Evolutionary conservation across 2,888 invertebrate species (phyloP), one percentile per base, ranked within the genome.

Genomic region (Callyntrura guangdongensis): DNA sequence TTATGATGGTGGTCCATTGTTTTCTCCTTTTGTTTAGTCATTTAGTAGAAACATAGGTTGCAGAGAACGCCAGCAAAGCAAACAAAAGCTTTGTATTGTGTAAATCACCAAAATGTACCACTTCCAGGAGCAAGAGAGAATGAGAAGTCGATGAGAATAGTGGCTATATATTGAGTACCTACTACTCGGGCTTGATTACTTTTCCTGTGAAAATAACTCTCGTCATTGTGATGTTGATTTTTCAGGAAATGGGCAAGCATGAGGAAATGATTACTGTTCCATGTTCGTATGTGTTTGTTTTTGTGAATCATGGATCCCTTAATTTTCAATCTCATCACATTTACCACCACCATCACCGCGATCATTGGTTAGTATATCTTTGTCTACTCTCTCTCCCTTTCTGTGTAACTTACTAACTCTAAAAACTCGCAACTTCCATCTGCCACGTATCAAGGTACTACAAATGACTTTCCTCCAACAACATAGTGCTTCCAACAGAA

Each of bases 281-380:
- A 77, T 27, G 17, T 22, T 20, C 53, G 12, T 69, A 45, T 27
- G 56, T 27, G n/a, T 36, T 36, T 74, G 72, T 74, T 53, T 84
- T 53, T 25, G 84, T 64, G 84, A 77, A 45, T 85, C 17, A 87
- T 61, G 79, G 27, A 87, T n/a, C 81, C 67, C 81, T 79, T 87
- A 87, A 87, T 87, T 87, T 87, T 81, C 87, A 79, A 87, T 87
- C 87, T 87, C 87, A 81, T 81, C 87, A 87, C 79, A 87, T 81
- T 87, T 77, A 59, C 85, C 56, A 64, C 53, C 69, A 25, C 67
- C 9, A 67, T 69, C 25, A 36, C 36, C 36, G 6, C 36, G 36
- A 36, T 6, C 36, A 36, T 36, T 36, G 36, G 36, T 36, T 36
- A 36, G 36, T 79, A 27, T 27, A 47, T 17, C 25, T 45, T 67